Evolutionary conservation across 2,113 vertebrate genomes (phyloP).

Genomic region (Ctenomys sociabilis): DNA sequence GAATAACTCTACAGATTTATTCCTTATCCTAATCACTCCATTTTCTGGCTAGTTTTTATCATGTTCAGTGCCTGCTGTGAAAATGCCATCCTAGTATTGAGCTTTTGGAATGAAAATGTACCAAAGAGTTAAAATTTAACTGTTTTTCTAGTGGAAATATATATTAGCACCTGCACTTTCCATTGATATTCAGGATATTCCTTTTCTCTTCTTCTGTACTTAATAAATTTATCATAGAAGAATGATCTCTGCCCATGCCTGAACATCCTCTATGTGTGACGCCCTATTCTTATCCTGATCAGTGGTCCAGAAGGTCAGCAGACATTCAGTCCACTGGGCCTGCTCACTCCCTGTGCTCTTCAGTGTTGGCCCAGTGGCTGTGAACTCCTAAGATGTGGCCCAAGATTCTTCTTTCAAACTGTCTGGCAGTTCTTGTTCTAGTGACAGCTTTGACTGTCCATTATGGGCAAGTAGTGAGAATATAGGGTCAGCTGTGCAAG

Average conservation of each 20-base stretch:
- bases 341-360: background rate
- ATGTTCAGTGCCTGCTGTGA: accelerated
- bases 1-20: background rate
- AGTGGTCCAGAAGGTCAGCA: accelerated
- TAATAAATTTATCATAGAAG: background rate
- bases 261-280: accelerated
- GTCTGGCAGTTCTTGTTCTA: background rate
- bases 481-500: background rate
- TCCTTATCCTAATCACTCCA: background rate
- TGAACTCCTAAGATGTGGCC: background rate
- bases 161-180: background rate
- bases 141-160: background rate
- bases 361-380: background rate
- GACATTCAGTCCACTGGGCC: background rate
- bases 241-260: no score
- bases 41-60: background rate
- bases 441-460: background rate
- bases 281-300: background rate
- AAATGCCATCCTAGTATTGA: background rate
- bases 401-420: background rate
- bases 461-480: background rate
- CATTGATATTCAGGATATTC: background rate
- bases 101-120: background rate
- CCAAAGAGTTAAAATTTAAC: background rate
- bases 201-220: background rate